phyloP scores from a whole-genome alignment of 2,888 invertebrate species.

The Heliconius cydno region DNA sequence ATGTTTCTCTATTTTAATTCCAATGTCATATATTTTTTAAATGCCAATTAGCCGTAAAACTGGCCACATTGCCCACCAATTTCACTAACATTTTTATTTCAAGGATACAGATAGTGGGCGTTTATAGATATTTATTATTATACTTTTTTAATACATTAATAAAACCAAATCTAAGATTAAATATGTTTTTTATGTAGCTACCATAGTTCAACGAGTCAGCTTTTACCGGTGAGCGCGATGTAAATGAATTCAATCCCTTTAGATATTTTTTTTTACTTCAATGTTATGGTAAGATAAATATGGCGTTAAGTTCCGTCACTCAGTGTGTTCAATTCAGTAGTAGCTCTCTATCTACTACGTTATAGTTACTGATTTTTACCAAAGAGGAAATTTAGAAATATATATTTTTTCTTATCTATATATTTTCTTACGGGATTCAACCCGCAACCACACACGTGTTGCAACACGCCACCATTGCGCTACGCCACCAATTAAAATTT shows the following conservation, averaged over 20 bases:
- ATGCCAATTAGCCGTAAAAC: constrained; percentile 12
- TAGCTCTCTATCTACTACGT: no score
- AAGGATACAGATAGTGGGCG: not conserved
- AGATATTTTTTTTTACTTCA: not conserved
- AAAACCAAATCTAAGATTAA: not conserved
- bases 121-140: not conserved
- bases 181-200: not conserved
- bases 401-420: no score
- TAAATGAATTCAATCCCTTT: not conserved
- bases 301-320: not conserved
- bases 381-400: no score
- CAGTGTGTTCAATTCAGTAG: not conserved
- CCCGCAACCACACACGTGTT: not conserved
- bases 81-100: not conserved
- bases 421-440: not conserved
- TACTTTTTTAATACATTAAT: not conserved
- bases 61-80: constrained; percentile 6
- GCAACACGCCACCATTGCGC: not conserved
- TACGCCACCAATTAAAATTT: not conserved
- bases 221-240: not conserved
- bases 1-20: constrained; percentile 1
- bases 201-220: not conserved
- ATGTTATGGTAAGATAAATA: no score
- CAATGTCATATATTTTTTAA: constrained; percentile 2
- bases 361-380: no score